phyloP scores from a whole-genome alignment of 2,113 vertebrate genomes.

The Crotalus tigris region DNA sequence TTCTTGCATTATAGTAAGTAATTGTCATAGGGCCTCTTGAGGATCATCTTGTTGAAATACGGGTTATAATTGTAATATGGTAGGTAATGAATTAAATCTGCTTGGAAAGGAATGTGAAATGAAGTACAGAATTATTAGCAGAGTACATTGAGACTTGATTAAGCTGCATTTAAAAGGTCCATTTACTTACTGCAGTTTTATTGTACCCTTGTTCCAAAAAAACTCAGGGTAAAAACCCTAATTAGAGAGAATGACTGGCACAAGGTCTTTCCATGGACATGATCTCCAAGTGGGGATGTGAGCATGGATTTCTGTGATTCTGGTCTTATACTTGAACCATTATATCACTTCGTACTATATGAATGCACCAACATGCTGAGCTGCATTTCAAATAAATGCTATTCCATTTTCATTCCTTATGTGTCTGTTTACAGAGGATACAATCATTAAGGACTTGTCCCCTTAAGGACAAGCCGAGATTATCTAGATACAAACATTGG shows the following conservation, averaged over 20 bases:
- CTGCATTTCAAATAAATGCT: background rate
- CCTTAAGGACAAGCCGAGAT: background rate
- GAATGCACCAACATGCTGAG: background rate
- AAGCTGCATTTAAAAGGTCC: background rate
- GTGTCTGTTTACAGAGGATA: background rate
- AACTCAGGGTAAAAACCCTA: background rate
- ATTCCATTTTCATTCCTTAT: background rate
- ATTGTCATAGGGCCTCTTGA: background rate
- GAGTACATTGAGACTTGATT: background rate
- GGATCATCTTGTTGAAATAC: background rate
- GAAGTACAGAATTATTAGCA: background rate
- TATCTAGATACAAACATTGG: background rate
- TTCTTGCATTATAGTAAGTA: background rate
- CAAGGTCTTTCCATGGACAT: background rate
- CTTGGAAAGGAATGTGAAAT: background rate
- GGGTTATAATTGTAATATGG: background rate
- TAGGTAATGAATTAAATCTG: background rate
- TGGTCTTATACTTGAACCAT: background rate
- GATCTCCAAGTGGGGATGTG: background rate
- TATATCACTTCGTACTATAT: background rate
- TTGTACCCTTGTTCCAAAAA: background rate
- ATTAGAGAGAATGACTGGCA: background rate
- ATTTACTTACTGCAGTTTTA: background rate
- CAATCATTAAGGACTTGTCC: slow-evolving; percentile 5
- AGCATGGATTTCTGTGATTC: background rate